Evolutionary conservation across 1,140 invertebrate species (phyloP), one percentile per base, ranked within the genome.

Genomic region (Eufriesea mexicana): DNA sequence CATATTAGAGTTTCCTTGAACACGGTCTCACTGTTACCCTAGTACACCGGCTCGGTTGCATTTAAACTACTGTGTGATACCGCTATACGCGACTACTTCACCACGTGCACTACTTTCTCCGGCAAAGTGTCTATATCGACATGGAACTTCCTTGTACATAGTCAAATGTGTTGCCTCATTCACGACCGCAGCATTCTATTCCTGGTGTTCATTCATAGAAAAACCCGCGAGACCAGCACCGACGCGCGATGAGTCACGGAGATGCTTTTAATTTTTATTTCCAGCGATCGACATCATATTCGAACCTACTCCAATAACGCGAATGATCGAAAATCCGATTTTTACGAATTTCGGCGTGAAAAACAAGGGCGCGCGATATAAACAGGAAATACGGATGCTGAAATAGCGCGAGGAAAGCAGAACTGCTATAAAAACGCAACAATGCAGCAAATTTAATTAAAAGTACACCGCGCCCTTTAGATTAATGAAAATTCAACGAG

Each of bases 181-280:
- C 85, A 28, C n/a, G 62, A 59, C 71, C 51, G 20, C 62, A n/a
- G 74, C 5, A 16, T 23, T 74, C 77, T 87, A 70, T 81, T 84
- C 67, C 57, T 35, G 35, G 49, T 77, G 51, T 76, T 78, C 77
- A 88, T 88, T 84, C 85, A 88, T 54, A 81, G 73, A 88, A 87
- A 84, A 87, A 87, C 8, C 51, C 16, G 54, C 62, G n/a, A 62
- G 35, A 59, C 55, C 57, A 23, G n/a, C 25, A 71, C 9, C 25
- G 6, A 16, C 42, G 2, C 49, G n/a, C 68, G 25, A 20, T 79
- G 54, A 76, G 16, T 76, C 71, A 78, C n/a, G 16, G 45, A n/a
- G 7, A 12, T 42, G 42, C 12, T 10, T 54, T 51, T 28, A 70
- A 18, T 35, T 70, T 66, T 25, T n/a, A 49, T 47, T 57, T 51